Percentiles rank a stretch among this genome's conserved stretches.
These are phyloP conservation scores for Ceratina japonica DNA, from an alignment of 1,140 invertebrate genomes.

Conservation along the genomic window DNA sequence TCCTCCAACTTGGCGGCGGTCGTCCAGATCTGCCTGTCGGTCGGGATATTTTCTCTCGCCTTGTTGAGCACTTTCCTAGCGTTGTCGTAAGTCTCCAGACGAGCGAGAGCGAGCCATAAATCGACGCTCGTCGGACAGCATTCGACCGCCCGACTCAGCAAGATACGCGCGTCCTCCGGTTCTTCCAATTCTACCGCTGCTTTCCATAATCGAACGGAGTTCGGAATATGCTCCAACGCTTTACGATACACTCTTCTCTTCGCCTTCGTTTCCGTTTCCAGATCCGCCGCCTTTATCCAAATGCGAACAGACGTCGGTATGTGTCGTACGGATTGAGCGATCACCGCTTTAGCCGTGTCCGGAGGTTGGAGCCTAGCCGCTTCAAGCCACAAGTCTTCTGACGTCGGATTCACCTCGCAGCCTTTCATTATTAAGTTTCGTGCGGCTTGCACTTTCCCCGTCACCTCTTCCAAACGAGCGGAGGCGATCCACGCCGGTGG, in stretches of 20 bases:
- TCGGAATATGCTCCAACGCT: conserved; percentile 98
- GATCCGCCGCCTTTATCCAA: conserved; percentile 99
- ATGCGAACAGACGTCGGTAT: conserved; percentile 95
- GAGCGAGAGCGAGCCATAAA: conserved; percentile 97
- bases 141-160: conserved; percentile 97
- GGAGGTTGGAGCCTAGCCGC: conserved; percentile 96
- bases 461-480: conserved; percentile 98
- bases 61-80: conserved; percentile 99
- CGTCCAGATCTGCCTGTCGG: conserved; percentile 98
- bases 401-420: conserved; percentile 96
- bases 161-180: conserved; percentile 97
- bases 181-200: conserved; percentile 98
- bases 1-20: conserved; percentile 99
- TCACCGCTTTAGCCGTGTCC: conserved; percentile 96
- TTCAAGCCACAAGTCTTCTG: conserved; percentile 99
- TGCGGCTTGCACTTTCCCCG: conserved; percentile 98
- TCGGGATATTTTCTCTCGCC: conserved; percentile 99
- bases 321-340: conserved; percentile 92
- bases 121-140: conserved; percentile 98
- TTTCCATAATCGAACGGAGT: conserved; percentile 99
- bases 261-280: conserved; percentile 96
- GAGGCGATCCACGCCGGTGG: conserved; percentile 99
- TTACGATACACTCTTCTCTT: conserved; percentile 96
- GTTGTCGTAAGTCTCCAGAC: conserved; percentile 98
- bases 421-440: conserved; percentile 99